A percentile compares a stretch with the other conserved stretches of the same genome.
Conservation (phyloP, 2,113 vertebrate genomes). For the Charina bottae region DNA sequence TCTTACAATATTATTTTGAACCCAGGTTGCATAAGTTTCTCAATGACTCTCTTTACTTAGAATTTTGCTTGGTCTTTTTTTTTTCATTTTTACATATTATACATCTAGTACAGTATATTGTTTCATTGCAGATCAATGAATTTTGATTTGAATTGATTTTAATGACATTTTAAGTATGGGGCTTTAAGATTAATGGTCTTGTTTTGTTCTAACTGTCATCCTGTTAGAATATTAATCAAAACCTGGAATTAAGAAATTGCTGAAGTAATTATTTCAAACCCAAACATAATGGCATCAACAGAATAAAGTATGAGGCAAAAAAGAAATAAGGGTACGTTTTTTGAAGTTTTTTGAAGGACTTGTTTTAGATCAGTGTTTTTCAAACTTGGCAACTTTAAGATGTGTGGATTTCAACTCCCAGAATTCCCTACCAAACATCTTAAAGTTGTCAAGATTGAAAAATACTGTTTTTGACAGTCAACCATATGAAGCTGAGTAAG, state of each 20-base stretch:
- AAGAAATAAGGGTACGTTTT: not conserved
- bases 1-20: not conserved
- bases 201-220: not conserved
- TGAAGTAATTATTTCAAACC: constrained; percentile 12
- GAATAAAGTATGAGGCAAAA: not conserved
- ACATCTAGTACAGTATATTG: not conserved
- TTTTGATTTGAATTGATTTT: not conserved
- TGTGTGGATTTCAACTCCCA: not conserved
- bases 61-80: not conserved
- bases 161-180: not conserved
- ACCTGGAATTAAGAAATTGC: not conserved
- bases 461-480: not conserved
- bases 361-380: not conserved
- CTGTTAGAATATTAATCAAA: not conserved
- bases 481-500: not conserved
- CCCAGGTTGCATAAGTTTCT: not conserved
- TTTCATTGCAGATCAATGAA: not conserved
- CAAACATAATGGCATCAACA: not conserved
- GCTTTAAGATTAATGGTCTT: not conserved
- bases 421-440: not conserved
- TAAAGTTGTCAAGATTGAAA: not conserved
- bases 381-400: not conserved
- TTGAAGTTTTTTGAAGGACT: not conserved
- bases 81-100: not conserved
- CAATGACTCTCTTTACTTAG: not conserved